Conservation (phyloP, 2,888 invertebrate species). For the Coremacera marginata region DNA sequence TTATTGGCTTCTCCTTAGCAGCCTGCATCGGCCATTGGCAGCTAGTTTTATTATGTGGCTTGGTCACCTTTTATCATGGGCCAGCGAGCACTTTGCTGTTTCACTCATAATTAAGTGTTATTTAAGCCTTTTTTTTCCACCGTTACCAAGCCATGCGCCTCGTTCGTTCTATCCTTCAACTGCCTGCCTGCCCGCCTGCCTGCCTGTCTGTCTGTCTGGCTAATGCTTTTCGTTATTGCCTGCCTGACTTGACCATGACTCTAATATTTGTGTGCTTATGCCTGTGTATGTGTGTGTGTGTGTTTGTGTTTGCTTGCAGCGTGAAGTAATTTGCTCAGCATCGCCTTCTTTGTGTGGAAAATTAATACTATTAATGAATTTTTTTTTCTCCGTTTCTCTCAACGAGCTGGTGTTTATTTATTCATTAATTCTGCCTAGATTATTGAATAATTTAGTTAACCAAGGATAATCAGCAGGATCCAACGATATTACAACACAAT, state of each 20-base stretch:
- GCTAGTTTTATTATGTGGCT: too few species aligned
- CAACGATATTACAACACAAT: too few species aligned
- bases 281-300: not conserved
- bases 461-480: too few species aligned
- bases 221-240: not conserved
- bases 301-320: not conserved
- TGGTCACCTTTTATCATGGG: too few species aligned
- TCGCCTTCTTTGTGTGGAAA: not conserved
- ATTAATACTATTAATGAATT: too few species aligned
- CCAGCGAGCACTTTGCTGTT: not conserved
- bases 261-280: not conserved
- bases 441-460: too few species aligned
- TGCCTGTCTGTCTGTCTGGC: not conserved
- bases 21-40: not conserved
- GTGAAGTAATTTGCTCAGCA: not conserved
- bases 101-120: constrained; percentile 18
- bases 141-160: not conserved
- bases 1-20: not conserved
- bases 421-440: too few species aligned
- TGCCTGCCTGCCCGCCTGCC: too few species aligned
- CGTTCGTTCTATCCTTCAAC: not conserved
- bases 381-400: too few species aligned
- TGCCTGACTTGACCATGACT: not conserved
- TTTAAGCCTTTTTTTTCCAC: constrained; percentile 8
- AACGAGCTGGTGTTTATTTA: too few species aligned